phyloP scores from a whole-genome alignment of 2,888 invertebrate species.

The Ceraclea dissimilis region DNA sequence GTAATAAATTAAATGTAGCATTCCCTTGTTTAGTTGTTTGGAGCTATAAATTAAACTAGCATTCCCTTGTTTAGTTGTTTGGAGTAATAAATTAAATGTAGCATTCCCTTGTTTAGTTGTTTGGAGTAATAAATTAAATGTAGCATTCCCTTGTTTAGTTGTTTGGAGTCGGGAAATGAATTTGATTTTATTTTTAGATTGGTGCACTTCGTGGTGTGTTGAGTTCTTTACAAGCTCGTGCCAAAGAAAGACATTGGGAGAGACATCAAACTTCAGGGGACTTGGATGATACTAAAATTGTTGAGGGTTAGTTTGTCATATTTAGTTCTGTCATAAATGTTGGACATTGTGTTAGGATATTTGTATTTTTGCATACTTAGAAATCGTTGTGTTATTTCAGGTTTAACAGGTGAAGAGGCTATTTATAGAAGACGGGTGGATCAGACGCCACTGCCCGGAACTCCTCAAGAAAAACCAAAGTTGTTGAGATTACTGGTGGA shows the following conservation, averaged over 20 bases:
- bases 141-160: too few relatives aligned
- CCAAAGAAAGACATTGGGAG: constrained; percentile 90
- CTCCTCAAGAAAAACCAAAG: constrained; percentile 84
- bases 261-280: constrained; percentile 93
- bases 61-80: too few relatives aligned
- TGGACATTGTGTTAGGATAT: too few relatives aligned
- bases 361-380: too few relatives aligned
- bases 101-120: too few relatives aligned
- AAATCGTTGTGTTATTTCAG: too few relatives aligned
- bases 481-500: constrained; percentile 79
- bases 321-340: too few relatives aligned
- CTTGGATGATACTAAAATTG: constrained; percentile 87
- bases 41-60: too few relatives aligned
- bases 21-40: too few relatives aligned
- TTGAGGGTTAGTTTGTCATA: constrained; percentile 60
- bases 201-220: constrained; percentile 79
- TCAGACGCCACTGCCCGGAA: constrained; percentile 80
- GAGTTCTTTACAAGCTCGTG: constrained; percentile 83
- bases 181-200: constrained; percentile 42
- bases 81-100: too few relatives aligned
- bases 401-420: constrained; percentile 83
- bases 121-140: too few relatives aligned
- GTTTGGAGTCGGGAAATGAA: neutral
- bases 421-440: constrained; percentile 82
- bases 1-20: too few relatives aligned